Evolutionary conservation across 2,888 invertebrate genomes (phyloP).

Genomic region (Macropis europaea): DNA sequence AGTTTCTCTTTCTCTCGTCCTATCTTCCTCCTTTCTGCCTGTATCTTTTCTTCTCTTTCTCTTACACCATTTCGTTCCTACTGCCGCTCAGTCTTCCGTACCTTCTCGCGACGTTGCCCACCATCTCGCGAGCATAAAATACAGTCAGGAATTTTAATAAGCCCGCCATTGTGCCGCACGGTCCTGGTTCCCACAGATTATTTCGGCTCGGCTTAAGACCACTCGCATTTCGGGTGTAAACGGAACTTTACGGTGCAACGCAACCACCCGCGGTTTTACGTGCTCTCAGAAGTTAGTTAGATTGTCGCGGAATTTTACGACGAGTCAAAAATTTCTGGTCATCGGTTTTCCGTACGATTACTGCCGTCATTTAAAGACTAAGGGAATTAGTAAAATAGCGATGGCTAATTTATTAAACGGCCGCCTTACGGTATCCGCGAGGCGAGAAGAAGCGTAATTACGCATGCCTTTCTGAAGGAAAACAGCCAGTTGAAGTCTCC

Average conservation of each 20-base stretch:
- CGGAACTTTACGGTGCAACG: constrained; percentile 50
- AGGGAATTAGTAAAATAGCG: background rate
- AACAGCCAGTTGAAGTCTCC: background rate
- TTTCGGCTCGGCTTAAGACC: constrained; percentile 65
- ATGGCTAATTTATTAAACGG: constrained; percentile 9
- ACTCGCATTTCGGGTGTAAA: constrained; percentile 62
- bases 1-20: background rate
- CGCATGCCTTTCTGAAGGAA: background rate
- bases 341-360: constrained; percentile 3
- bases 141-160: constrained; percentile 76
- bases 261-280: constrained; percentile 62
- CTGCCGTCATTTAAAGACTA: background rate
- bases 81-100: constrained; percentile 37
- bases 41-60: constrained; percentile 8
- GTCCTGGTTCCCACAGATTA: constrained; percentile 70
- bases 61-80: constrained; percentile 33
- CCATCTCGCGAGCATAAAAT: constrained; percentile 72
- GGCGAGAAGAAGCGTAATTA: background rate
- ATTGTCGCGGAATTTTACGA: constrained; percentile 61
- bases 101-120: constrained; percentile 56
- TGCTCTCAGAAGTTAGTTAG: constrained; percentile 54
- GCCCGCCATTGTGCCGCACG: constrained; percentile 72
- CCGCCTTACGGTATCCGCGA: background rate
- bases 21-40: background rate
- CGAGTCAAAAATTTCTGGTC: constrained; percentile 38